Conservation (phyloP, 2,888 invertebrate species). For the Amaurobius ferox region DNA sequence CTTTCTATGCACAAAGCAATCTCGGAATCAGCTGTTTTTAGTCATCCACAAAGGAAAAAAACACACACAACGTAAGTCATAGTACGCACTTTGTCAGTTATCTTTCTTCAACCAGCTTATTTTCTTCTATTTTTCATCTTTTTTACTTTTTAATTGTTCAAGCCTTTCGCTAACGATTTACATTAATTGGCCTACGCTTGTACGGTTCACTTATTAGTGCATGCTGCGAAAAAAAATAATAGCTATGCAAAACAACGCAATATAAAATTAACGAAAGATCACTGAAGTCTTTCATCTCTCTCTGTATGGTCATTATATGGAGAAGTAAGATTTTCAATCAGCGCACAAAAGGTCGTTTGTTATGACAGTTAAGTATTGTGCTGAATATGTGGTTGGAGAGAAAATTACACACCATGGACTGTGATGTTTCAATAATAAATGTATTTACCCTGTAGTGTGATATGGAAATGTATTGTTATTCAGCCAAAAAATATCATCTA, state of each 20-base stretch:
- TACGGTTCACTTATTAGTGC: slow-evolving; percentile 39
- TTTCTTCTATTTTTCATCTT: neutral
- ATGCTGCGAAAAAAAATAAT: neutral
- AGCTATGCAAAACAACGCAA: neutral
- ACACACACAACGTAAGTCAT: too few relatives aligned
- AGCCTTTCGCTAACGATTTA: slow-evolving; percentile 20
- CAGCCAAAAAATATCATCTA: too few relatives aligned
- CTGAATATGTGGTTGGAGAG: neutral
- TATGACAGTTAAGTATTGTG: neutral
- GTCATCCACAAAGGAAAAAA: too few relatives aligned
- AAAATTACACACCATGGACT: too few relatives aligned
- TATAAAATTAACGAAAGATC: slow-evolving; percentile 7
- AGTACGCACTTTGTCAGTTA: neutral
- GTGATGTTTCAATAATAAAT: too few relatives aligned
- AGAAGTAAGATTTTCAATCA: neutral
- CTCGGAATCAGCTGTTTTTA: too few relatives aligned
- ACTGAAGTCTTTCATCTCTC: slow-evolving; percentile 9
- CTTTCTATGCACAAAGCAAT: too few relatives aligned
- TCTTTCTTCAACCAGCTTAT: slow-evolving; percentile 22
- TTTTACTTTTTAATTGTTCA: neutral
- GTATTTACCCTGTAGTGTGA: too few relatives aligned
- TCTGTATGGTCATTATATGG: slow-evolving; percentile 1
- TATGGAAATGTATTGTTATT: too few relatives aligned
- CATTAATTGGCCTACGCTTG: slow-evolving; percentile 46
- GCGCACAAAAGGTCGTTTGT: neutral